phyloP scores from a whole-genome alignment of 2,113 vertebrate genomes.

The Micromys minutus region DNA sequence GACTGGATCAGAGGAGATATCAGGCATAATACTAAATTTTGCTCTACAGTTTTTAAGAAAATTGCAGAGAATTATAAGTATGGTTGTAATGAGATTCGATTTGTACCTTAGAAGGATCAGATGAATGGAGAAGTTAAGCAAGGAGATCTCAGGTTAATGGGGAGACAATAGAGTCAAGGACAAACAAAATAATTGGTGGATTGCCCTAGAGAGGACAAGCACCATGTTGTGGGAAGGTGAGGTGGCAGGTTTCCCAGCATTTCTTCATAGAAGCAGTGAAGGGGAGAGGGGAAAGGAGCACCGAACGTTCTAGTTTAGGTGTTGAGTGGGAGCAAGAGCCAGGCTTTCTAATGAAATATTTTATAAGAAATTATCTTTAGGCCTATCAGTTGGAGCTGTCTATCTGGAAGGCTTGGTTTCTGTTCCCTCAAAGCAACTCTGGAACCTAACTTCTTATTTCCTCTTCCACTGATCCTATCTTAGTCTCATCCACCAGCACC shows the following conservation, averaged over 20 bases:
- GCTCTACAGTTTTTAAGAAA: constrained; percentile 12
- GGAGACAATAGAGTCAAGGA: not conserved
- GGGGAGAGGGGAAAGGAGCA: not conserved
- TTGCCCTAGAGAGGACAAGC: not conserved
- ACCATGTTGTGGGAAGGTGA: not conserved
- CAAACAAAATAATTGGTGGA: not conserved
- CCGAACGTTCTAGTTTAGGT: not conserved
- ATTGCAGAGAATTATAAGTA: constrained; percentile 32
- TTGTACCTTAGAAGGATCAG: constrained; percentile 6
- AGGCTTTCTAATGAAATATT: constrained; percentile 33
- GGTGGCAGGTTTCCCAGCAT: not conserved
- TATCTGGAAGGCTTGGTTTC: not conserved
- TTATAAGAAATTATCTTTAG: not conserved
- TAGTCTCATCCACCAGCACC: not conserved
- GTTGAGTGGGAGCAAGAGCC: constrained; percentile 35
- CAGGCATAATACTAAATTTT: not conserved
- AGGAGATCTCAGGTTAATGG: not conserved
- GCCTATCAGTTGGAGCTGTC: not conserved
- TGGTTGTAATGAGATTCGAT: constrained; percentile 33
- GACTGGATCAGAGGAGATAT: not conserved
- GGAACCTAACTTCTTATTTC: not conserved
- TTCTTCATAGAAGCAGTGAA: not conserved
- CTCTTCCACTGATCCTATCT: not conserved
- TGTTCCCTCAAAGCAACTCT: constrained; percentile 29
- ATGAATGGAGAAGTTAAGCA: constrained; percentile 33